phyloP scores from a whole-genome alignment of 2,888 invertebrate genomes.

The Sympetrum striolatum region DNA sequence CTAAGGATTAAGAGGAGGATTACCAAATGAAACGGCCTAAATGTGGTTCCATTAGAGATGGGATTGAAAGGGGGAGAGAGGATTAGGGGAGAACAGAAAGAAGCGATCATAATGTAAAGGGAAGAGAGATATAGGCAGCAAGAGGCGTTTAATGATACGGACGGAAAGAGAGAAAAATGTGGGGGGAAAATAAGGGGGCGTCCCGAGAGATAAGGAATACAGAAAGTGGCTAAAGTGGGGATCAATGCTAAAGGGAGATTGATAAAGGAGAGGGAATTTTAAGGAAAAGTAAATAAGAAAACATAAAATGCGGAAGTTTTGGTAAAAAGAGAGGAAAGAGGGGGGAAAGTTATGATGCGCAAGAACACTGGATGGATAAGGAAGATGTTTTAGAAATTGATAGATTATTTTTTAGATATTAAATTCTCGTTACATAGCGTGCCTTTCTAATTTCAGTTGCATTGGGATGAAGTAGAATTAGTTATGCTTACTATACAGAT shows the following conservation, averaged over 20 bases:
- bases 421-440: too few relatives aligned
- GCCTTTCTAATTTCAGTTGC: too few relatives aligned
- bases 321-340: background rate
- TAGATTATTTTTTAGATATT: too few relatives aligned
- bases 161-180: background rate
- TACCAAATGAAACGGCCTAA: background rate
- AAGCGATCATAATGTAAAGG: background rate
- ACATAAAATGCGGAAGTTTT: background rate
- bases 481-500: too few relatives aligned
- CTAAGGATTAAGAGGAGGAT: conserved; percentile 36
- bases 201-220: background rate
- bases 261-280: background rate
- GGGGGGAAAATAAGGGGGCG: background rate
- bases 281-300: background rate
- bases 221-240: background rate
- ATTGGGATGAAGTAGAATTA: too few relatives aligned
- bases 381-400: too few relatives aligned
- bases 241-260: background rate
- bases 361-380: too few relatives aligned
- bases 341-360: background rate
- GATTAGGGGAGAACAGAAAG: background rate
- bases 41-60: conserved; percentile 21
- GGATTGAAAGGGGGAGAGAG: background rate
- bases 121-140: background rate
- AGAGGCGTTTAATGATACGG: background rate